Base-by-base conservation (phyloP, 2,797 vertebrate genomes). In the Microctenopoma stevenorrisi region DNA sequence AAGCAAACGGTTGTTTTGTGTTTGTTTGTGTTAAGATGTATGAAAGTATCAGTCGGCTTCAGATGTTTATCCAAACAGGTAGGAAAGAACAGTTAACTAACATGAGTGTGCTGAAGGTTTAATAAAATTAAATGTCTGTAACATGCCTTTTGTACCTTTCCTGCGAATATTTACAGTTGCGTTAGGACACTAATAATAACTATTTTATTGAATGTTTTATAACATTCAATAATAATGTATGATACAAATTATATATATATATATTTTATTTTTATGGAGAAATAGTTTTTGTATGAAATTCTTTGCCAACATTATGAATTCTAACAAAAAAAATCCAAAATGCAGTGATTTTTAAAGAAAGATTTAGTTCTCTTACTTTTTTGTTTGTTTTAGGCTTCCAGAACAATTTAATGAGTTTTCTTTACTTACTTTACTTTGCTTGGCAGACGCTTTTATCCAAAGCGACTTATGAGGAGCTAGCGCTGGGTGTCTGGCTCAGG, bases 151-250 rank as follows among this genome's bases (percentile, higher is more conserved):
- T 81, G 55, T 80, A 81, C 63, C 72, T 72, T 75, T 70, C 26
- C 62, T 79, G 74, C 90, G 77, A 81, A 79, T 82, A 63, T 73
- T 74, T 83, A 59, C 59, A 54, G 56, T 68, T 68, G 52, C 84
- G 60, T 47, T 35, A 52, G 37, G 35, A 61, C 25, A 70, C 61
- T 16, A 76, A 64, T 73, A 79, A 75, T 60, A 64, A 43, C 54
- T 13, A 44, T 54, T 64, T 62, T 53, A 10, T 65, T 60, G 75
- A 75, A 70, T 67, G 59, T 53, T 73, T 70, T 60, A 30, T 30
- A 2, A 22, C 22, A 22, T 22, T 22, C 22, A 22, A 22, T 22
- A 22, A 22, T 22, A 22, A 22, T 22, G 22, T 22, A 22, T 22
- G 22, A 22, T 22, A 1, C 22, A 22, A 22, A 22, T 22, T 18